Conservation (phyloP, 2,797 vertebrate genomes). For the Tamandua tetradactyla region DNA sequence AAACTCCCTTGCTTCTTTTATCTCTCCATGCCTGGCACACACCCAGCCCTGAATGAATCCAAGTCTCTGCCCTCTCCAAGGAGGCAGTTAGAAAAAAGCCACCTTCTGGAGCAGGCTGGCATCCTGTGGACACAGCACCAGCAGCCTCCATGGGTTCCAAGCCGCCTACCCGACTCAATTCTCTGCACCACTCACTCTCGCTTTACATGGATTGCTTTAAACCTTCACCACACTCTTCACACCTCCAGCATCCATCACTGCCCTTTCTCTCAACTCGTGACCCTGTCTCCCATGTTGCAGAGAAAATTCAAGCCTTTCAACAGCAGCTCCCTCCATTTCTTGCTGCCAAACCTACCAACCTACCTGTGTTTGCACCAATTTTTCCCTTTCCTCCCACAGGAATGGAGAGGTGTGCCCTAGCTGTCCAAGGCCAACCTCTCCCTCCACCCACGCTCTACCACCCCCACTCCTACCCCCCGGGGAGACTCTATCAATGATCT, state of each 20-base stretch:
- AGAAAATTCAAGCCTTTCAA: background rate
- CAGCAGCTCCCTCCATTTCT: background rate
- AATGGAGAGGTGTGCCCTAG: background rate
- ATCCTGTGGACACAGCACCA: background rate
- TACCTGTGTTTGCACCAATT: accelerated
- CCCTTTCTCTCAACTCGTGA: background rate
- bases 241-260: background rate
- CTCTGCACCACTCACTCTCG: background rate
- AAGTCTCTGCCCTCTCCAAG: background rate
- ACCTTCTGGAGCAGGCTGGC: background rate
- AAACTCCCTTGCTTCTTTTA: background rate
- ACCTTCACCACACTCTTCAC: background rate
- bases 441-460: background rate
- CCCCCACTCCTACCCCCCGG: too few relatives aligned
- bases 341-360: background rate
- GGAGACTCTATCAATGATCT: background rate
- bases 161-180: background rate
- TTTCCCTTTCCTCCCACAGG: background rate
- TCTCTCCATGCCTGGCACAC: background rate
- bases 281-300: background rate
- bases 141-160: background rate
- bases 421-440: background rate
- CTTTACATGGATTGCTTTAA: background rate
- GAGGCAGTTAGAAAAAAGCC: background rate
- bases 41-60: background rate